These are phyloP conservation scores for Timema cristinae DNA, from an alignment of 2,888 invertebrate species.

Conservation along the genomic window DNA sequence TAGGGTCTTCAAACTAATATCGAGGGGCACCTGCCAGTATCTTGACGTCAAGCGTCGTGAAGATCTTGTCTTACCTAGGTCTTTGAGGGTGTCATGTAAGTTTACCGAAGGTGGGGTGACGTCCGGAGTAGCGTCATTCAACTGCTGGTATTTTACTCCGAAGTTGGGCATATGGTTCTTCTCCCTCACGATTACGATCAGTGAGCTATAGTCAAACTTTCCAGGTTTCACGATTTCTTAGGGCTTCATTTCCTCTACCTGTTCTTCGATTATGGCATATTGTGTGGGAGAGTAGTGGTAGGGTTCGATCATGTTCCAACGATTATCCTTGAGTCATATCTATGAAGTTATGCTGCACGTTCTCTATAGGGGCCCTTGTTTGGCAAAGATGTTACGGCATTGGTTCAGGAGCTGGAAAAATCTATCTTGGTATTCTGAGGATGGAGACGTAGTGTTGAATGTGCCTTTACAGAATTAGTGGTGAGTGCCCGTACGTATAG, in stretches of 20 bases:
- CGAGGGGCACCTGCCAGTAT: slow-evolving; percentile 28
- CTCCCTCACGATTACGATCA: slow-evolving; percentile 20
- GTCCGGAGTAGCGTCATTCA: slow-evolving; percentile 20
- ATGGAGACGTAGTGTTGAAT: neutral
- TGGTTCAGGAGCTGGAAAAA: neutral
- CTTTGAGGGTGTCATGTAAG: slow-evolving; percentile 23
- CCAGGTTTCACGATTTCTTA: neutral
- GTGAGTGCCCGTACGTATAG: neutral
- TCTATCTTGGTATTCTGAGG: neutral
- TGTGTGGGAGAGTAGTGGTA: neutral
- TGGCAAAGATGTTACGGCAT: neutral
- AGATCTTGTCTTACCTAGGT: slow-evolving; percentile 21
- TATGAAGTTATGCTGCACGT: neutral
- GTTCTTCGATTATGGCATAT: neutral
- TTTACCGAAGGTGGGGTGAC: slow-evolving; percentile 22
- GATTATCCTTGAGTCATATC: neutral
- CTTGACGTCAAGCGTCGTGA: slow-evolving; percentile 27
- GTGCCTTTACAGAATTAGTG: neutral
- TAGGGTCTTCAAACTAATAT: neutral
- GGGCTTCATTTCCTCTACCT: neutral
- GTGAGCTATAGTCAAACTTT: slow-evolving; percentile 14
- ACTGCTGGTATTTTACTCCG: slow-evolving; percentile 24
- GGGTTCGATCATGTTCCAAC: neutral
- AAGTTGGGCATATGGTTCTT: slow-evolving; percentile 31
- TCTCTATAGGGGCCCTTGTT: neutral